Evolutionary conservation across 2,113 vertebrate species (phyloP).

Genomic region (Uria aalge): DNA sequence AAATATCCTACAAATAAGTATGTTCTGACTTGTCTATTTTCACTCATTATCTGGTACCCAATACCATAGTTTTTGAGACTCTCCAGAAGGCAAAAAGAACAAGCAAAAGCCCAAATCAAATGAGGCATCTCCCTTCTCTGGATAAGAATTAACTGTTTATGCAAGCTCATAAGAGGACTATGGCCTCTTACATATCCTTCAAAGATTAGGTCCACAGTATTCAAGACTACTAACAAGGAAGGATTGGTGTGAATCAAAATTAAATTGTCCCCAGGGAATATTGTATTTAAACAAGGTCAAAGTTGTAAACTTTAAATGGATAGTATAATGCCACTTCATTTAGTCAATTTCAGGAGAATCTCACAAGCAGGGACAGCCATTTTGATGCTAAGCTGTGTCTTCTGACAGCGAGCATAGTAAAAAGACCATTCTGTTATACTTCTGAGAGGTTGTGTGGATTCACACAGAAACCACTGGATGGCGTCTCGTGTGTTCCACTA

Average conservation of each 20-base stretch:
- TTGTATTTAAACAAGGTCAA: not conserved
- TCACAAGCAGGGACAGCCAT: not conserved
- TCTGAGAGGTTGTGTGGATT: not conserved
- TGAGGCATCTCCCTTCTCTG: not conserved
- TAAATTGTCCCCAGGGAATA: not conserved
- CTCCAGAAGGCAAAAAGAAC: not conserved
- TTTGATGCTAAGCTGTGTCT: not conserved
- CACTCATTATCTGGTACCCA: not conserved
- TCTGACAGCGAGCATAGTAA: not conserved
- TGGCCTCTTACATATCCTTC: not conserved
- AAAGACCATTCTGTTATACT: not conserved
- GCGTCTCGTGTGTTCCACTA: not conserved
- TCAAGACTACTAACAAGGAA: not conserved
- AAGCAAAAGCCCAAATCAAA: not conserved
- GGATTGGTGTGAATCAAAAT: not conserved
- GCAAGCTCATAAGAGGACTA: not conserved
- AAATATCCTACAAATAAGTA: not conserved
- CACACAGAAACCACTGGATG: not conserved
- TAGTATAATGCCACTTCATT: not conserved
- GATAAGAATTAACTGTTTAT: not conserved
- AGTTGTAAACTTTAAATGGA: not conserved
- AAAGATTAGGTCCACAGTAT: not conserved
- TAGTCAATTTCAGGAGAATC: not conserved
- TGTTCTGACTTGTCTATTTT: not conserved
- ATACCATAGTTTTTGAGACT: not conserved